Conservation (phyloP, 2,888 invertebrate species). For the Torymus texanus region DNA sequence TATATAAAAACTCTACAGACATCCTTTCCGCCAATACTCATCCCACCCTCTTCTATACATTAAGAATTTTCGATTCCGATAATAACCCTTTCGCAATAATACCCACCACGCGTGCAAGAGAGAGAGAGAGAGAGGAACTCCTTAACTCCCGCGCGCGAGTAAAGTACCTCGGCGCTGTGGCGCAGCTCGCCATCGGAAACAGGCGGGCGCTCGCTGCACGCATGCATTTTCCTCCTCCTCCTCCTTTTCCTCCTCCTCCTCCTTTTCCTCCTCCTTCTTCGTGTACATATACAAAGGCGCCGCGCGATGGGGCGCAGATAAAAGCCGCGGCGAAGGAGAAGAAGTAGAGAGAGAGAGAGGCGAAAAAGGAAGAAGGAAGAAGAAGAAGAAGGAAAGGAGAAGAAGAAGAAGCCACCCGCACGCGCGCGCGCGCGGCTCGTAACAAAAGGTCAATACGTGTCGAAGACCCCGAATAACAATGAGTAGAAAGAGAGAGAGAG, state of each 20-base stretch:
- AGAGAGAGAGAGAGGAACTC: too few species aligned
- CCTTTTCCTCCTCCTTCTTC: background rate
- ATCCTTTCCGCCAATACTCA: too few species aligned
- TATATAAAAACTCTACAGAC: background rate
- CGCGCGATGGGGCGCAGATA: slow-evolving; percentile 48
- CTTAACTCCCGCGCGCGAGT: too few species aligned
- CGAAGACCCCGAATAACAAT: slow-evolving; percentile 57
- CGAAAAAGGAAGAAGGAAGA: background rate
- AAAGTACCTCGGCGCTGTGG: too few species aligned
- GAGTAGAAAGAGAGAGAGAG: slow-evolving; percentile 16
- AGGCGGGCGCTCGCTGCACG: slow-evolving; percentile 14
- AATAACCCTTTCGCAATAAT: slow-evolving; percentile 38
- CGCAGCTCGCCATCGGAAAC: slow-evolving; percentile 10
- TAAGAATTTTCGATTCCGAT: slow-evolving; percentile 30
- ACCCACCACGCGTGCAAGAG: too few species aligned
- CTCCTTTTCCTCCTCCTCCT: background rate
- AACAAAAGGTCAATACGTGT: slow-evolving; percentile 56
- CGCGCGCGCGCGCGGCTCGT: slow-evolving; percentile 7
- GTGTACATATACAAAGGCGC: slow-evolving; percentile 22
- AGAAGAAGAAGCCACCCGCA: slow-evolving; percentile 40
- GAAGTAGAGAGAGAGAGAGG: slow-evolving; percentile 16
- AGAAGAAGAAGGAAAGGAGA: background rate
- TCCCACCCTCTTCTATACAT: background rate
- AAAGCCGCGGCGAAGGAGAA: slow-evolving; percentile 25
- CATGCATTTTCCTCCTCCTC: slow-evolving; percentile 35